phyloP scores from a whole-genome alignment of 2,888 invertebrate species.

The Chrysolina americana region DNA sequence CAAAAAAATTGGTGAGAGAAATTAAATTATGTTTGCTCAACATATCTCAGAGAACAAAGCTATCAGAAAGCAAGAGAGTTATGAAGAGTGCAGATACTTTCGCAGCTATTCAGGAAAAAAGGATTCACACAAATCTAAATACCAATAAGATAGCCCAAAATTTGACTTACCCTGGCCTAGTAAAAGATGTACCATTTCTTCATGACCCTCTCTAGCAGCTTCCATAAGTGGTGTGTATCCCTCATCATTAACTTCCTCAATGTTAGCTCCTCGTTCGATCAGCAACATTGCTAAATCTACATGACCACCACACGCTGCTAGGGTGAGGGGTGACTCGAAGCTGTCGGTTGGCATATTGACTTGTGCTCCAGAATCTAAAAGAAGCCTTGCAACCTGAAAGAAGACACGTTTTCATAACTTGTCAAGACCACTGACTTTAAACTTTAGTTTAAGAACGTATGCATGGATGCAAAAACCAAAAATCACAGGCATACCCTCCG shows the following conservation, averaged over 20 bases:
- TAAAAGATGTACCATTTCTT: conserved; percentile 96
- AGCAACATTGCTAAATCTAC: conserved; percentile 96
- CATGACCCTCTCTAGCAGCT: conserved; percentile 98
- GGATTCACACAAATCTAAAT: not conserved
- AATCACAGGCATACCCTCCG: too few relatives aligned
- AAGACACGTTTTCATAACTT: not conserved
- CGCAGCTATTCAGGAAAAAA: conserved; percentile 16
- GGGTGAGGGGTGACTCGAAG: conserved; percentile 97
- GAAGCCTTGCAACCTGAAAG: conserved; percentile 83
- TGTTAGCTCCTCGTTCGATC: conserved; percentile 97
- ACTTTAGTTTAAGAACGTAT: too few relatives aligned
- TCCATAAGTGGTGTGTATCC: conserved; percentile 99
- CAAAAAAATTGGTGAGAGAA: too few relatives aligned
- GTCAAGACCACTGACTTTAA: too few relatives aligned
- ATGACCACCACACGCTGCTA: conserved; percentile 99
- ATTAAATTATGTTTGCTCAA: too few relatives aligned
- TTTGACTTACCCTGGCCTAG: conserved; percentile 77
- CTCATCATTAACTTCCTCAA: conserved; percentile 99
- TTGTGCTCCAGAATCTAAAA: conserved; percentile 97
- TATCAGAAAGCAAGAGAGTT: too few relatives aligned
- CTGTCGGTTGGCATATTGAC: conserved; percentile 99
- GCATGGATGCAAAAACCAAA: too few relatives aligned
- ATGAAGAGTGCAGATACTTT: not conserved
- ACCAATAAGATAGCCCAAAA: not conserved
- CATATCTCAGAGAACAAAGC: too few relatives aligned